These are phyloP conservation scores for Polypedilum pembai DNA, from an alignment of 1,140 invertebrate species.

Conservation along the genomic window DNA sequence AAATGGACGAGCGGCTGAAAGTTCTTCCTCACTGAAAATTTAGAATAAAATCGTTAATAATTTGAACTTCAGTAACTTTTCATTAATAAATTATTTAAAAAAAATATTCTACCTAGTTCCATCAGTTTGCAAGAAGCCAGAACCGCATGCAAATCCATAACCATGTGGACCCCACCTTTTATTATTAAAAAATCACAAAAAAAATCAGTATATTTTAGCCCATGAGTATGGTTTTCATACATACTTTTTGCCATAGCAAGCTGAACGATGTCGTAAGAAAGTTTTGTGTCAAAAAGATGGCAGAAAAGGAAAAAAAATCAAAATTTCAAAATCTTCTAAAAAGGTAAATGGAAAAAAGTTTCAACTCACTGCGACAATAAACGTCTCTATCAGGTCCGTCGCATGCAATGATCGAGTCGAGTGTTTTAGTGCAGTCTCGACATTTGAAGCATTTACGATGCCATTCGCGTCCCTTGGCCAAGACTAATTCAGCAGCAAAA, in stretches of 20 bases:
- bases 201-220: neutral
- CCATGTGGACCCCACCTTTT: conserved; percentile 92
- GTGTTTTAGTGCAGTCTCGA: conserved; percentile 79
- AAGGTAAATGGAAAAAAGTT: too few relatives aligned
- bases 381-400: conserved; percentile 84
- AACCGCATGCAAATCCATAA: conserved; percentile 90
- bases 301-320: too few relatives aligned
- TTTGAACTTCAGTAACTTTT: neutral
- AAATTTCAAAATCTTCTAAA: too few relatives aligned
- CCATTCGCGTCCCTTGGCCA: conserved; percentile 86
- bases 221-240: neutral
- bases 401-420: conserved; percentile 89
- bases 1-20: conserved; percentile 64
- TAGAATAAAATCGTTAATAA: conserved; percentile 4
- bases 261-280: conserved; percentile 37
- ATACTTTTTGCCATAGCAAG: conserved; percentile 58
- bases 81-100: neutral
- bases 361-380: conserved; percentile 63
- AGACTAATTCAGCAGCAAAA: conserved; percentile 81
- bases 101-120: conserved; percentile 61
- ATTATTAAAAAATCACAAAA: conserved; percentile 45
- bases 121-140: conserved; percentile 85
- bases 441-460: conserved; percentile 98
- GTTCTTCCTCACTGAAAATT: conserved; percentile 65
- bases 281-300: too few relatives aligned